Evolutionary conservation across 2,113 vertebrate genomes (phyloP), one percentile per base, ranked within the genome.

Genomic region (Epinephelus fuscoguttatus): DNA sequence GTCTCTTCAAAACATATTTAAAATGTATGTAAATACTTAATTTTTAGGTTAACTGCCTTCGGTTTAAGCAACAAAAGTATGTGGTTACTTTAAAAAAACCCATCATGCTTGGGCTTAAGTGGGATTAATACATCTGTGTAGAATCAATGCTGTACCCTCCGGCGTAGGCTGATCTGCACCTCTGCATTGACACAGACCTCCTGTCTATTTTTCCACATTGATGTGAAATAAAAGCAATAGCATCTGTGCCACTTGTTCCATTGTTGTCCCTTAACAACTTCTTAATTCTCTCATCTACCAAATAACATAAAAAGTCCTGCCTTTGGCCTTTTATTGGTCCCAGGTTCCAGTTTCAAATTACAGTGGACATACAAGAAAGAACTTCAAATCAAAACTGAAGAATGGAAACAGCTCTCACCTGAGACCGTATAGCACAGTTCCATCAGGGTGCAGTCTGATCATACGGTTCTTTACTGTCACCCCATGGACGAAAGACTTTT

Each of bases 401-500:
- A 73, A 13, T 12, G 23, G 21, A 11, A 57, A n/a, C 2, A 66
- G 33, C 30, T 81, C 92, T 42, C 93, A 98, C 97, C 97, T 95
- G 92, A 99, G 95, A 25, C 97, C 96, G 2, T 99, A 99, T 55
- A 99, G 97, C 68, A 98, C 97, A 0, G 97, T 98, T 78, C 97
- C 97, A 63, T 98, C 97, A 10, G 97, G 97, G 91, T 98, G 97
- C 70, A 98, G 96, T n/a, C 96, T 94, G 85, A 99, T 98, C 97
- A 99, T 98, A 82, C 96, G 93, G 85, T 99, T 99, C 92, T 98
- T 98, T 89, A 99, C 97, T 0, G 97, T 98, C 86, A 98, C 97
- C 4, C 97, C 97, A 25, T 98, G 97, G 81, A 98, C 97, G 78
- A 98, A 98, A 23, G 97, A 98, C 80, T 98, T 98, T 94, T 98